These are phyloP conservation scores for Parapsyche elsis DNA, from an alignment of 1,140 invertebrate genomes.

Conservation along the genomic window DNA sequence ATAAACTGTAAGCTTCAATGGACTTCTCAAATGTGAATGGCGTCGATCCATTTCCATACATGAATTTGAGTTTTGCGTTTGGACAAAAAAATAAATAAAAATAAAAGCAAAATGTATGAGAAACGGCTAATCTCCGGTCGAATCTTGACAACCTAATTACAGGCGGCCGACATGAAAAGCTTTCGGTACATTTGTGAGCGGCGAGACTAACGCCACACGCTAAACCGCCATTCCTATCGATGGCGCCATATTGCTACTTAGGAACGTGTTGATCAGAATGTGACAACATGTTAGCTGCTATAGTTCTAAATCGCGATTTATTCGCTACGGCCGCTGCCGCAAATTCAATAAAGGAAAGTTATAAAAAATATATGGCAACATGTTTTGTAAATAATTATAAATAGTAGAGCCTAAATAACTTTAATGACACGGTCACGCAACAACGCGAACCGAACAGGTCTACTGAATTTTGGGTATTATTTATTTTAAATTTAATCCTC, in stretches of 20 bases:
- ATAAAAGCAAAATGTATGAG: slow-evolving; percentile 55
- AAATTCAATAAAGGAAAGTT: slow-evolving; percentile 50
- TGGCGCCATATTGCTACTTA: background rate
- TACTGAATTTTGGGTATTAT: background rate
- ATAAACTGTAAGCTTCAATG: no score
- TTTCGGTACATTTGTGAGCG: slow-evolving; percentile 35
- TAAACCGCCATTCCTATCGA: background rate
- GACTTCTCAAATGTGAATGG: slow-evolving; percentile 32
- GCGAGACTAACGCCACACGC: background rate
- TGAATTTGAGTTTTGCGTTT: slow-evolving; percentile 50
- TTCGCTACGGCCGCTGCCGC: background rate
- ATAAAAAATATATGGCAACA: slow-evolving; percentile 53
- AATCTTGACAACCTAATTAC: slow-evolving; percentile 56
- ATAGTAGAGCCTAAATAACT: slow-evolving; percentile 54
- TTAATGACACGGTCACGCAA: slow-evolving; percentile 53
- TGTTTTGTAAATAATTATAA: slow-evolving; percentile 57
- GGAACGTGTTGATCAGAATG: slow-evolving; percentile 5
- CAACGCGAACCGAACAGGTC: background rate
- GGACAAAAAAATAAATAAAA: slow-evolving; percentile 56
- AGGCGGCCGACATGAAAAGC: slow-evolving; percentile 54
- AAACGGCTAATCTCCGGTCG: slow-evolving; percentile 50
- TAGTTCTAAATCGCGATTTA: background rate
- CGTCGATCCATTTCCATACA: slow-evolving; percentile 38
- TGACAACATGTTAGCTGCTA: background rate
- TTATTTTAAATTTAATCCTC: background rate